Percentiles rank a stretch among this genome's conserved stretches.
Conservation (phyloP, 92 coral and sea anemone genomes). For the Palythoa grandiflora region DNA sequence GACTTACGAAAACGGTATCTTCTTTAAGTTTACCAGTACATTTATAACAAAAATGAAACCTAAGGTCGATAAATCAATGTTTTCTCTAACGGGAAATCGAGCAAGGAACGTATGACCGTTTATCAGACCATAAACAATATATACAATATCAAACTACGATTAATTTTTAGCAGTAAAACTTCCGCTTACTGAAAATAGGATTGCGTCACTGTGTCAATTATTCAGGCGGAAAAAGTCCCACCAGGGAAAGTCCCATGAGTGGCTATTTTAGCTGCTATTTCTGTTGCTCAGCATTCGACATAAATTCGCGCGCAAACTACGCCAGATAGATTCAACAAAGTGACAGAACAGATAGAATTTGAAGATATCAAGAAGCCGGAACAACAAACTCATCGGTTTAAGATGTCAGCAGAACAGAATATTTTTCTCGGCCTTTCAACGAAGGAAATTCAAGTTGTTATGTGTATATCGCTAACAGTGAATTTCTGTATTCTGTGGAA, state of each 20-base stretch:
- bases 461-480: constrained; percentile 76
- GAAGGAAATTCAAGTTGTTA: constrained; percentile 63
- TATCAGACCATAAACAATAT: background rate
- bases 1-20: no score
- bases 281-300: background rate
- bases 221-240: background rate
- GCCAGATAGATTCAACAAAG: background rate
- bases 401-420: constrained; percentile 24
- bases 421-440: constrained; percentile 28
- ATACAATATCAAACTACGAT: background rate
- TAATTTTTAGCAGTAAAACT: background rate
- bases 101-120: background rate
- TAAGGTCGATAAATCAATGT: no score
- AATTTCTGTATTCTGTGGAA: constrained; percentile 82
- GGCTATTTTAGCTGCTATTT: background rate
- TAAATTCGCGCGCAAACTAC: background rate
- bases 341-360: background rate
- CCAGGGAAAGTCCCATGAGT: background rate
- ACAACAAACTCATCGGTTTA: background rate
- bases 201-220: background rate
- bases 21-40: no score
- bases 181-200: background rate
- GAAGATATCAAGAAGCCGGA: background rate
- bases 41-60: no score
- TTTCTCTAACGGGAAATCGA: background rate